Base-by-base conservation (phyloP, 2,113 vertebrate species). In the Xiphophorus hellerii region DNA sequence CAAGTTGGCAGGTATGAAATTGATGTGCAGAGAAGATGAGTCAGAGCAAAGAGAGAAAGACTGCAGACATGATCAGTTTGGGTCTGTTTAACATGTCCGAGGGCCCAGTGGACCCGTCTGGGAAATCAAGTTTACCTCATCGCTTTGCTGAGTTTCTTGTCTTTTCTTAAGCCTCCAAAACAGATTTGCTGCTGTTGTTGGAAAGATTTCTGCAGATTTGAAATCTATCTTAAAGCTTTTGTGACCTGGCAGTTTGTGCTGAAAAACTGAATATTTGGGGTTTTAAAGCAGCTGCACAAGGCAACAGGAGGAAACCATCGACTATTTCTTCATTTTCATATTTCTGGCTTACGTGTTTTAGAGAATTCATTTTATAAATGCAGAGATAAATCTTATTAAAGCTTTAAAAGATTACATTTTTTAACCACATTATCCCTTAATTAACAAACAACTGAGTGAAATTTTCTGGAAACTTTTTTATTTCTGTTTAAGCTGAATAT, bases 11-110 rank as follows among this genome's bases (percentile, higher is more conserved):
- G 84, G 74, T 82, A 66, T 66, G 12, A 83, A 86, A 90, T 80
- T 84, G 72, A 90, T 82, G 71, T 89, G 65, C 66, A 76, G 77
- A 88, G 2, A 63, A 83, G 77, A 79, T 29, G 74, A 42, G 39
- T 69, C 4, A 39, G n/a, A 82, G 64, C 29, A 72, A 39, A 82
- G 33, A 44, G 51, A 64, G 28, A 71, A 28, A 82, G 54, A 51
- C 44, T 66, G 63, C 73, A 80, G 78, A 81, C 72, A 69, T 77
- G 71, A 77, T 76, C 80, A 83, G 73, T 6, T 73, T 64, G 77
- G 77, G 83, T 87, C 62, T 85, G 87, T 82, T 87, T 88, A 85
- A 91, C 85, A 66, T 81, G 73, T 90, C 83, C 76, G 29, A 81
- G 54, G 64, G 74, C 72, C 73, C 90, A 86, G 39, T 81, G 66